Evolutionary conservation across 2,113 vertebrate genomes (phyloP), one percentile per base, ranked within the genome.

Genomic region (Cyanocitta stelleri): DNA sequence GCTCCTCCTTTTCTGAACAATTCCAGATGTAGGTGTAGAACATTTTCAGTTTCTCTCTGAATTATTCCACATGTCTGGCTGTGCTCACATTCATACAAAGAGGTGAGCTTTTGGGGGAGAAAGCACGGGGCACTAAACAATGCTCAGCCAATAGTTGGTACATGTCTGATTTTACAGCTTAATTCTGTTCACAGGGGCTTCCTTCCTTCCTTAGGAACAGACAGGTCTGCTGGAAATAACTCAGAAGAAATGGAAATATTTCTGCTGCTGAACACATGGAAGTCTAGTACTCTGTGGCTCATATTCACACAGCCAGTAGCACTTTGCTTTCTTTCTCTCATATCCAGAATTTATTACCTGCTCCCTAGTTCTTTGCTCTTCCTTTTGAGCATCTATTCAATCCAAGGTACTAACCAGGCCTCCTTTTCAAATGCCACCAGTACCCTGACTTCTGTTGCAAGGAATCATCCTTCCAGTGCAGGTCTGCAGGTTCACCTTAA

Each of bases 11-110:
- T 93, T 85, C 61, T 89, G 96, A 95, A 88, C 56, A 94, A 78
- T 94, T 95, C 95, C 96, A 96, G 93, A 96, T 96, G 92, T 85
- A 88, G 92, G 75, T 90, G 83, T 0, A 14, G 76, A 90, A 84
- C 10, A 75, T 52, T 84, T 93, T 93, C 49, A 39, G 3, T 78
- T 89, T 84, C 39, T 77, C 67, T 88, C 69, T 54, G 52, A 93
- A 88, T 76, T 68, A n/a, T 81, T 92, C 52, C 56, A 95, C 56
- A 33, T 64, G 73, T 18, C 67, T 67, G 56, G 20, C 55, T 89
- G 20, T 64, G 64, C 68, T 89, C 41, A 84, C 33, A 14, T 32
- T 75, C 41, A 30, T 29, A 59, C 7, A 52, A 74, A 74, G 68
- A 89, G 64, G 91, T 87, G 64, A 95, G 35, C 11, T 95, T 95